Evolutionary conservation across 1,140 invertebrate species (phyloP).

Genomic region (Ooceraea biroi): DNA sequence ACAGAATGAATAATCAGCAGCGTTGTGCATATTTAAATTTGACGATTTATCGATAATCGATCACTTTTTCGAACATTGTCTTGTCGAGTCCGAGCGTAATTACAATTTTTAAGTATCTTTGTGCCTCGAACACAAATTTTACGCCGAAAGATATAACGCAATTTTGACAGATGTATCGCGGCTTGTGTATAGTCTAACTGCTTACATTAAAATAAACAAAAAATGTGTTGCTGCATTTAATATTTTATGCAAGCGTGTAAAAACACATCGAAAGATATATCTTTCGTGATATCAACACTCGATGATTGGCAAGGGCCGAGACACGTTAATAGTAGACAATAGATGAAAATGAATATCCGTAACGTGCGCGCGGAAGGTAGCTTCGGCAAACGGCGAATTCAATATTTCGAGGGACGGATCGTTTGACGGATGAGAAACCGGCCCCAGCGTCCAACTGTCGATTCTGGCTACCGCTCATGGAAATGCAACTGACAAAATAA

Average conservation of each 20-base stretch:
- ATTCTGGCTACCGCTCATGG: constrained; percentile 63
- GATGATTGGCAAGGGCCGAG: constrained; percentile 55
- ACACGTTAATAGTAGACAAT: constrained; percentile 50
- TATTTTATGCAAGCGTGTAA: background rate
- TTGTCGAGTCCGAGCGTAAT: constrained; percentile 19
- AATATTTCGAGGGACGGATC: constrained; percentile 74
- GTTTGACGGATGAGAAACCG: constrained; percentile 71
- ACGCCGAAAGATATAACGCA: background rate
- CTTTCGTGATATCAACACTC: constrained; percentile 47
- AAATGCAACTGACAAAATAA: constrained; percentile 76
- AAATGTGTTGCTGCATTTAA: no score
- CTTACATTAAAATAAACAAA: no score
- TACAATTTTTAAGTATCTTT: constrained; percentile 4
- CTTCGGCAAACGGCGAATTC: constrained; percentile 69
- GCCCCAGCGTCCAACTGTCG: constrained; percentile 71
- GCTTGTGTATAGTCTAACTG: no score
- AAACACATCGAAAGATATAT: constrained; percentile 17
- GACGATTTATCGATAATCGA: constrained; percentile 55
- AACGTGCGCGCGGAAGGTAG: constrained; percentile 51
- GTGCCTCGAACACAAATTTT: constrained; percentile 1
- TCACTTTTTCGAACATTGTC: constrained; percentile 4
- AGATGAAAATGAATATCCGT: constrained; percentile 69
- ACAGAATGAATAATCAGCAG: constrained; percentile 48
- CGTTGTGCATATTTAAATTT: constrained; percentile 49
- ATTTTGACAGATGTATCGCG: background rate